A percentile compares a stretch with the other conserved stretches of the same genome.
Conservation (phyloP, 2,113 vertebrate species). For the Nannobrachium achirus region DNA sequence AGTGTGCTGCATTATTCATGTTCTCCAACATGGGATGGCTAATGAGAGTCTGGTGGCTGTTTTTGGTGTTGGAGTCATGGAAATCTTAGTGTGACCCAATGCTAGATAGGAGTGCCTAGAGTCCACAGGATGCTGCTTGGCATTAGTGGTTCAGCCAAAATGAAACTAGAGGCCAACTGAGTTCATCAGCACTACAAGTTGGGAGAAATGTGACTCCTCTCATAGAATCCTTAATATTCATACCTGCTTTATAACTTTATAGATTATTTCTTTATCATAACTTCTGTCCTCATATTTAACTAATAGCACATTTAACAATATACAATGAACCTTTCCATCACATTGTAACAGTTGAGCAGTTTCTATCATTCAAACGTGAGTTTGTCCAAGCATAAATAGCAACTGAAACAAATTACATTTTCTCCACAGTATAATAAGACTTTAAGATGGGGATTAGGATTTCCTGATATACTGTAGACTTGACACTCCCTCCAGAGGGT, state of each 20-base stretch:
- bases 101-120: constrained; percentile 27
- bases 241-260: constrained; percentile 5
- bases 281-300: constrained; percentile 16
- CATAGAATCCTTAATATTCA: constrained; percentile 28
- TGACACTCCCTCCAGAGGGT: constrained; percentile 63
- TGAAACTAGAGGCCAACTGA: constrained; percentile 46
- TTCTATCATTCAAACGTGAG: not conserved
- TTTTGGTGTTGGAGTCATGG: constrained; percentile 70
- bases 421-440: constrained; percentile 54
- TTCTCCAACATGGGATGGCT: constrained; percentile 74
- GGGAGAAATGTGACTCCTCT: constrained; percentile 39
- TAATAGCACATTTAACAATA: not conserved
- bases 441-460: not conserved
- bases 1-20: constrained; percentile 83
- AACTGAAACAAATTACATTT: constrained; percentile 49
- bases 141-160: constrained; percentile 28
- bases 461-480: constrained; percentile 57
- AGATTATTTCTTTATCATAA: not conserved
- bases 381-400: constrained; percentile 43
- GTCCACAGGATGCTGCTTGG: constrained; percentile 56
- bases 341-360: not conserved
- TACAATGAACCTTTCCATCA: too few relatives aligned
- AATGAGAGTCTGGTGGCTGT: constrained; percentile 81
- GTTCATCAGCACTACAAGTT: constrained; percentile 48
- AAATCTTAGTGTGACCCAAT: constrained; percentile 70